Evolutionary conservation across 2,797 vertebrate genomes (phyloP).

Genomic region (Diceros bicornis): DNA sequence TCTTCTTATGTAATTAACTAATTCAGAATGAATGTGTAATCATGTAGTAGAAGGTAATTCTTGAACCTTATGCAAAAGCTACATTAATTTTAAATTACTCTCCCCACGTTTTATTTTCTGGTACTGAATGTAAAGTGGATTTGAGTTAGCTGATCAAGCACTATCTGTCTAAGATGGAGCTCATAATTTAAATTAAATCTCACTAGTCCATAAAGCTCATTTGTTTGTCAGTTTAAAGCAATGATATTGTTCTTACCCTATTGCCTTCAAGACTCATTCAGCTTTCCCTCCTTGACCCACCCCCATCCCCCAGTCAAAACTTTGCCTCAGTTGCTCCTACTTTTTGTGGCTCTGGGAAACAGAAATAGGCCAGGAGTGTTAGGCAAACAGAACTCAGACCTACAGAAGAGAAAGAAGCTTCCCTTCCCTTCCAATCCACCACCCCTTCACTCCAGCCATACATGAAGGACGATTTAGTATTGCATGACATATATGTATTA

Average conservation of each 20-base stretch:
- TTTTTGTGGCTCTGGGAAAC: background rate
- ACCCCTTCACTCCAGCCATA: background rate
- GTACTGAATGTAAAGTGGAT: slow-evolving; percentile 16
- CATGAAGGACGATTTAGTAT: background rate
- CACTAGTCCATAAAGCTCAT: background rate
- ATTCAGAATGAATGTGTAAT: background rate
- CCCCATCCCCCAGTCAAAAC: background rate
- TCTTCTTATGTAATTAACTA: background rate
- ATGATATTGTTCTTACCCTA: background rate
- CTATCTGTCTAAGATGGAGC: background rate
- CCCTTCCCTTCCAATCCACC: background rate
- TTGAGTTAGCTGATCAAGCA: background rate
- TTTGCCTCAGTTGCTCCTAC: background rate
- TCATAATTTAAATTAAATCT: slow-evolving; percentile 62
- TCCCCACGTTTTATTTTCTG: background rate
- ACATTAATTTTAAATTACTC: slow-evolving; percentile 38
- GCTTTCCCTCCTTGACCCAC: background rate
- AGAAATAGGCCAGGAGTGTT: background rate
- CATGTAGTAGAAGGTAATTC: background rate
- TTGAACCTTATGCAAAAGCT: slow-evolving; percentile 28
- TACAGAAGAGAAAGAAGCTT: background rate
- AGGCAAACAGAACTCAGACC: background rate
- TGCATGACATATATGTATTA: background rate
- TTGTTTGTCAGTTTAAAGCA: slow-evolving; percentile 21
- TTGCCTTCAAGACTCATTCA: background rate